Evolutionary conservation across 1,140 invertebrate genomes (phyloP).

Genomic region (Monochamus saltuarius): DNA sequence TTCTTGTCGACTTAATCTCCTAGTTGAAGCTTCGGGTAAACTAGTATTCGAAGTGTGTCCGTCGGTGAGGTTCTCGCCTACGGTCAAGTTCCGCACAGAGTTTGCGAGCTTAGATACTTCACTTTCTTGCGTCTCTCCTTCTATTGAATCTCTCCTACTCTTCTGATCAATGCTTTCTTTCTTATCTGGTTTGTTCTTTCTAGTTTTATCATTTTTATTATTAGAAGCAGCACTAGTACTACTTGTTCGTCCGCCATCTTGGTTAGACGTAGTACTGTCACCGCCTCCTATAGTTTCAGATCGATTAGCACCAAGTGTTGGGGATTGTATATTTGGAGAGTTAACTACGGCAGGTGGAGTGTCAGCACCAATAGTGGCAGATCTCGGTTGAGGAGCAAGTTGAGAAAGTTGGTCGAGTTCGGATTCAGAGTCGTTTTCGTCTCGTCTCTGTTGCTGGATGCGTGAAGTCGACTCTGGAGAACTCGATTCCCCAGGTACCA

Average conservation of each 20-base stretch:
- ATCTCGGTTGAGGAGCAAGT: conserved; percentile 34
- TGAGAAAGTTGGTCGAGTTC: conserved; percentile 32
- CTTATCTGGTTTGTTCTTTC: neutral
- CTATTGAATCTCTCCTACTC: conserved; percentile 45
- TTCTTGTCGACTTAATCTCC: conserved; percentile 38
- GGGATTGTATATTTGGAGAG: conserved; percentile 1
- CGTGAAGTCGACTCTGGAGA: conserved; percentile 41
- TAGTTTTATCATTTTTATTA: neutral
- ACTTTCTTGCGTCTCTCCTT: conserved; percentile 28
- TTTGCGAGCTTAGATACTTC: conserved; percentile 32
- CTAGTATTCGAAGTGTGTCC: conserved; percentile 29
- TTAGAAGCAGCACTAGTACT: neutral
- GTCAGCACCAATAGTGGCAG: conserved; percentile 48
- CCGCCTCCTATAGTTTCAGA: conserved; percentile 32
- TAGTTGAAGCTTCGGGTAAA: conserved; percentile 14
- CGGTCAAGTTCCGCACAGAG: conserved; percentile 41
- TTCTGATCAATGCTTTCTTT: conserved; percentile 2
- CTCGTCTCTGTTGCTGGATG: conserved; percentile 25
- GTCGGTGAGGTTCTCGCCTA: conserved; percentile 43
- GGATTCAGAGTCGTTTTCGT: conserved; percentile 43
- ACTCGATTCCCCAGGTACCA: conserved; percentile 59
- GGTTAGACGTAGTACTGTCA: conserved; percentile 1
- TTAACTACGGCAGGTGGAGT: conserved; percentile 40
- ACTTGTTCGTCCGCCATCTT: neutral
- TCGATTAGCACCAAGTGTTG: conserved; percentile 25